These are phyloP conservation scores for Lycocorax pyrrhopterus DNA, from an alignment of 2,113 vertebrate species.

Conservation along the genomic window DNA sequence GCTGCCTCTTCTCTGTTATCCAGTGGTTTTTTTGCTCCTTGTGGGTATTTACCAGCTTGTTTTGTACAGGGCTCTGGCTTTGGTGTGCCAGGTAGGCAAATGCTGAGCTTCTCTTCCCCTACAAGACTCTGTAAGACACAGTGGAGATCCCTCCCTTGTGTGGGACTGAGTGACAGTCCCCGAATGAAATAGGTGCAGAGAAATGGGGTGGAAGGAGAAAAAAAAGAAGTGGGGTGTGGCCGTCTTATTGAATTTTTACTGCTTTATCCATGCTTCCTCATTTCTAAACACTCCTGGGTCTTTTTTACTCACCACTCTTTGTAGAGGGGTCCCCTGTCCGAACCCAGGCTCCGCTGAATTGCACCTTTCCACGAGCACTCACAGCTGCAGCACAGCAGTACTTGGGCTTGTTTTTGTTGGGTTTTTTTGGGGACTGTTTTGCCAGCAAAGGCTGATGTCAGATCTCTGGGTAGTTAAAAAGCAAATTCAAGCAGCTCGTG, in stretches of 20 bases:
- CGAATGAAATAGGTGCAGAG: not conserved
- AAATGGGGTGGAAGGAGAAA: not conserved
- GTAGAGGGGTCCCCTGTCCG: not conserved
- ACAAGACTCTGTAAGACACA: accelerated
- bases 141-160: not conserved
- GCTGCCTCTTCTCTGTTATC: not conserved
- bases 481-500: not conserved
- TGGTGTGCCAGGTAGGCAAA: not conserved
- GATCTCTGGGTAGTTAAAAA: conserved; percentile 10
- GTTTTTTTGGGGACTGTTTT: not conserved
- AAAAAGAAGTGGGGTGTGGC: not conserved
- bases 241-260: not conserved
- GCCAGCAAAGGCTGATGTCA: conserved; percentile 40
- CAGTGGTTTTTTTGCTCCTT: not conserved
- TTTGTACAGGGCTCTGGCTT: not conserved
- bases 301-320: not conserved
- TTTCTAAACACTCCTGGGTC: not conserved
- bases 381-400: not conserved
- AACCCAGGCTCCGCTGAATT: not conserved
- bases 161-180: not conserved
- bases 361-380: accelerated
- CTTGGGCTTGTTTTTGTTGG: not conserved
- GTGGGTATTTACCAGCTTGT: not conserved
- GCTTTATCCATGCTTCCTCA: not conserved
- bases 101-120: not conserved